Percentiles rank a stretch among this genome's conserved stretches.
Conservation (phyloP, 2,113 vertebrate species). For the Tetrao urogallus region DNA sequence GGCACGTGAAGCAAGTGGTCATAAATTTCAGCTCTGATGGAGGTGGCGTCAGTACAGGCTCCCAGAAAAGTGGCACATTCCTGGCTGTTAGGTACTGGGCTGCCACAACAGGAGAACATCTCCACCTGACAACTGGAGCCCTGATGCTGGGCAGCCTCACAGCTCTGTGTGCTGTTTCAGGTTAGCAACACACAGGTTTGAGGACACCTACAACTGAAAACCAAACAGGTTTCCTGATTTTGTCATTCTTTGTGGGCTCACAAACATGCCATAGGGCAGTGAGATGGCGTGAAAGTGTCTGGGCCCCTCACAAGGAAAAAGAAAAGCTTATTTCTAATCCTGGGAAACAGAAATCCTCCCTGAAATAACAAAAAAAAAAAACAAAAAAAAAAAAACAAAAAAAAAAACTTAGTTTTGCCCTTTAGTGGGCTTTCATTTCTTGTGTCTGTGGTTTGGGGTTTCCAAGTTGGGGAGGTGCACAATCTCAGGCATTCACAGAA, state of each 20-base stretch:
- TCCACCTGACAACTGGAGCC: accelerated
- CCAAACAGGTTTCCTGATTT: neutral
- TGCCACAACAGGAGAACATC: neutral
- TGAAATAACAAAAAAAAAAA: neutral
- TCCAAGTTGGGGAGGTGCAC: neutral
- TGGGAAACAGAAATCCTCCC: neutral
- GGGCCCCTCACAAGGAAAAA: neutral
- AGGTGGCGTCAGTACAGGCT: neutral
- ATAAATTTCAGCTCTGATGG: neutral
- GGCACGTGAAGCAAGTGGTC: neutral
- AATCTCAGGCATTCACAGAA: neutral
- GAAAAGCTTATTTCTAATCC: neutral
- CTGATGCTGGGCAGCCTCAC: neutral
- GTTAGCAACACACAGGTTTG: neutral
- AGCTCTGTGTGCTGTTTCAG: neutral
- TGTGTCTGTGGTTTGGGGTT: neutral
- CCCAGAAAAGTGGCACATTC: accelerated
- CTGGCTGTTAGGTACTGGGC: neutral
- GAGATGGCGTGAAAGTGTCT: neutral
- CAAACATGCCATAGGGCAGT: neutral
- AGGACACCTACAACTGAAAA: neutral
- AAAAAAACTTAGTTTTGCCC: neutral
- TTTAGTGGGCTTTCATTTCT: neutral
- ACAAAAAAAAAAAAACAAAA: neutral
- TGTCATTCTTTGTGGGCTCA: neutral